Percentiles rank a stretch among this genome's conserved stretches.
Conservation (phyloP, 2,113 vertebrate genomes). For the Stegostoma tigrinum region DNA sequence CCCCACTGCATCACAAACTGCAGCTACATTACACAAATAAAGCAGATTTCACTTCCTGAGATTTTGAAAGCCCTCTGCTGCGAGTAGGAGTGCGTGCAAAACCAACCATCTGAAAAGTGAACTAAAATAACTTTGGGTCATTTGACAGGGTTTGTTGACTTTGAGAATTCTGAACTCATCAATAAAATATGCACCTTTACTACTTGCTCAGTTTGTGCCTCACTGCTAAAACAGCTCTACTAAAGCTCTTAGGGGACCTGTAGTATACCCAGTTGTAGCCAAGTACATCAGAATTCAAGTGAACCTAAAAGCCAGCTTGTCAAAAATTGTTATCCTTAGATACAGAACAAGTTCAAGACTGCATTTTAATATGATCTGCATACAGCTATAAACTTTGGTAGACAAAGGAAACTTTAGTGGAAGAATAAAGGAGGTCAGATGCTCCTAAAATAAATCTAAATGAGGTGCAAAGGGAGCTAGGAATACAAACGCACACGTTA, state of each 20-base stretch:
- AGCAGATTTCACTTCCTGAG: not conserved
- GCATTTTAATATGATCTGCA: not conserved
- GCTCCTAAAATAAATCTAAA: not conserved
- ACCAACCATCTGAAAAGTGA: not conserved
- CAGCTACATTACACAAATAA: not conserved
- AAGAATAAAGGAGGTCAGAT: not conserved
- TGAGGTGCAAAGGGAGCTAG: not conserved
- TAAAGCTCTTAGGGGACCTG: not conserved
- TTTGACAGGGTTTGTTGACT: not conserved
- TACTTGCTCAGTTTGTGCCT: not conserved
- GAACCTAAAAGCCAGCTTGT: not conserved
- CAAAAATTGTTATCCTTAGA: not conserved
- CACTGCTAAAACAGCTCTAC: not conserved
- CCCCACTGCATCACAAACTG: not conserved
- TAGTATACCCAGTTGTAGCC: not conserved
- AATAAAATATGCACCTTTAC: not conserved
- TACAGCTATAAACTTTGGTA: not conserved
- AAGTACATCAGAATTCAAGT: conserved; percentile 10
- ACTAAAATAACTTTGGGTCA: not conserved
- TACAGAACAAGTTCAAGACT: not conserved
- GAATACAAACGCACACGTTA: not conserved
- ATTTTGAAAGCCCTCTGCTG: not conserved
- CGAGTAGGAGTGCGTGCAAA: not conserved
- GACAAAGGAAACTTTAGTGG: not conserved
- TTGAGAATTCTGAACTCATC: not conserved